phyloP scores from a whole-genome alignment of 2,888 invertebrate species.

The Choristoneura rosaceana region DNA sequence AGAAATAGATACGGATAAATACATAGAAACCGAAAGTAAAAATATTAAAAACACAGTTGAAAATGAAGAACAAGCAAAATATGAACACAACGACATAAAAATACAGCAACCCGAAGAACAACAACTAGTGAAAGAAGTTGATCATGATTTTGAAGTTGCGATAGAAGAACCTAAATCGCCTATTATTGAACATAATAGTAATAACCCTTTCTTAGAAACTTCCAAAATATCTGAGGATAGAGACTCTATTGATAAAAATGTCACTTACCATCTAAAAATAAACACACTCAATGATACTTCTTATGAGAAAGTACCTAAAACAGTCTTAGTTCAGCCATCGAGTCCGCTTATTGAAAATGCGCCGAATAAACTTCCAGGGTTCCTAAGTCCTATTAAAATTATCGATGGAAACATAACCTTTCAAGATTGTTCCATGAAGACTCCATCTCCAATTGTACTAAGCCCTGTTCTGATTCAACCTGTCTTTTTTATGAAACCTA shows the following conservation, averaged over 20 bases:
- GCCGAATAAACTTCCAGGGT: conserved; percentile 59
- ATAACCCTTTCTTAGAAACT: conserved; percentile 49
- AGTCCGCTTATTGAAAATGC: conserved; percentile 46
- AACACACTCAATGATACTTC: conserved; percentile 67
- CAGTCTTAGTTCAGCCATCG: conserved; percentile 48
- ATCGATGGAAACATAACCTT: conserved; percentile 55
- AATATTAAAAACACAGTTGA: conserved; percentile 3
- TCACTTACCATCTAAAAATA: conserved; percentile 78
- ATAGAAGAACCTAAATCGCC: background rate
- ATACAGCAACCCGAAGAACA: background rate
- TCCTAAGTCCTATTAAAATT: conserved; percentile 67
- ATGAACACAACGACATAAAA: conserved; percentile 7
- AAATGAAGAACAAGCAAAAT: background rate
- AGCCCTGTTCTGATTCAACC: conserved; percentile 77
- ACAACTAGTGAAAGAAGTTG: background rate
- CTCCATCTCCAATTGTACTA: conserved; percentile 67
- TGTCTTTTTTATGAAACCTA: conserved; percentile 61
- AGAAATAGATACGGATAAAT: conserved; percentile 37
- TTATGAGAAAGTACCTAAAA: conserved; percentile 48
- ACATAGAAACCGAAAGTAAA: conserved; percentile 16
- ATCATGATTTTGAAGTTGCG: background rate
- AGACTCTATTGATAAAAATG: conserved; percentile 61
- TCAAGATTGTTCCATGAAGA: conserved; percentile 40
- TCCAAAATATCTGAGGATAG: conserved; percentile 41
- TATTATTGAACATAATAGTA: conserved; percentile 27